phyloP scores from a whole-genome alignment of 2,888 invertebrate species.

The Ashinkailepas kermadecensis region DNA sequence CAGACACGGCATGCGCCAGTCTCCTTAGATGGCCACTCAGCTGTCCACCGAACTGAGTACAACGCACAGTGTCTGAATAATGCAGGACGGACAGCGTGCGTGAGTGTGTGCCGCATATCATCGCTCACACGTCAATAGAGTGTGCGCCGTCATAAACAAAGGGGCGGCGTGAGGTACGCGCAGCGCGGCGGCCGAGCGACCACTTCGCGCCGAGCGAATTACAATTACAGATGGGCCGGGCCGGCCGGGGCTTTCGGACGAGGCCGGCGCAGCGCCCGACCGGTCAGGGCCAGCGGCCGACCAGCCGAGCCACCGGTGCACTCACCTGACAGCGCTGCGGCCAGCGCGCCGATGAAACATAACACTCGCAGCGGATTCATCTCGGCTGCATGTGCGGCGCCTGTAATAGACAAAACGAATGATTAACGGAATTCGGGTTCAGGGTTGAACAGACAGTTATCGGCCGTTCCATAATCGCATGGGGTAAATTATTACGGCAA shows the following conservation, averaged over 20 bases:
- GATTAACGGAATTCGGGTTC: background rate
- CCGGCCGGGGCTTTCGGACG: background rate
- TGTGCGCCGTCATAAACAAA: conserved; percentile 6
- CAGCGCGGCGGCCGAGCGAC: background rate
- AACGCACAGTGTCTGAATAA: background rate
- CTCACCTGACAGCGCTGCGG: conserved; percentile 2
- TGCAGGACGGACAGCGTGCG: background rate
- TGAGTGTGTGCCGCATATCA: background rate
- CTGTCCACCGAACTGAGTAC: too few relatives aligned
- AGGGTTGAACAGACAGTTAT: background rate
- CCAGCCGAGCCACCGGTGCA: background rate
- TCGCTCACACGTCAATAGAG: background rate
- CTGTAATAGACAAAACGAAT: background rate
- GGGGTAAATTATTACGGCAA: conserved; percentile 1
- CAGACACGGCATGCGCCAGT: too few relatives aligned
- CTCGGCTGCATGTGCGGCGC: conserved; percentile 3
- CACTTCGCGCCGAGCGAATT: background rate
- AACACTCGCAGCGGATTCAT: background rate
- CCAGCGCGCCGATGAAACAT: background rate
- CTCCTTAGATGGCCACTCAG: too few relatives aligned
- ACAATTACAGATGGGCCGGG: conserved; percentile 1
- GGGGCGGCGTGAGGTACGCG: background rate
- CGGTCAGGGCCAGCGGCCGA: background rate
- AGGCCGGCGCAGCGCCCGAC: too few relatives aligned
- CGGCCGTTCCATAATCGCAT: conserved; percentile 15